phyloP scores from a whole-genome alignment of 2,797 vertebrate species.

The Platyrinchus mystaceus region DNA sequence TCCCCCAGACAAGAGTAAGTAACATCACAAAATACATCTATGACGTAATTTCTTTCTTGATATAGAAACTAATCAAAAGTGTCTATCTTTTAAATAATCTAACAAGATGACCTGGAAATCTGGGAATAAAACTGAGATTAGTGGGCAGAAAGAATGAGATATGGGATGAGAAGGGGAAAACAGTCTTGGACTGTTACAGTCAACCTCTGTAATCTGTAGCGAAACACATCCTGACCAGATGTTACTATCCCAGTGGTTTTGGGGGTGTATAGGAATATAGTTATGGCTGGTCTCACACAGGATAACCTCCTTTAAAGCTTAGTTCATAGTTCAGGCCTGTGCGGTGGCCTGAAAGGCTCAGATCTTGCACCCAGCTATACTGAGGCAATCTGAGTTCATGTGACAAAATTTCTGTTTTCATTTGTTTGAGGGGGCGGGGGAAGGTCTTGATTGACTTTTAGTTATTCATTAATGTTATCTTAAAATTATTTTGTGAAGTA shows the following conservation, averaged over 20 bases:
- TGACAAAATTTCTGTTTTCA: neutral
- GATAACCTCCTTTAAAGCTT: neutral
- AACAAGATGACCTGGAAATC: neutral
- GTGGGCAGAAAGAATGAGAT: neutral
- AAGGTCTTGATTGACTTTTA: neutral
- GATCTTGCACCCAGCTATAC: neutral
- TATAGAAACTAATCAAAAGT: neutral
- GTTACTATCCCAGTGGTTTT: neutral
- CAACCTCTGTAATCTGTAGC: neutral
- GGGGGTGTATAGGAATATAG: neutral
- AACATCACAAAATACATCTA: neutral
- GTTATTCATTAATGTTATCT: neutral
- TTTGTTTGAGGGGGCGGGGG: rapidly evolving
- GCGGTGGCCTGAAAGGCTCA: neutral
- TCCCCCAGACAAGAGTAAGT: rapidly evolving
- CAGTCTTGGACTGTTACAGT: neutral
- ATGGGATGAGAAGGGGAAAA: neutral
- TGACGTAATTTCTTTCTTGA: neutral
- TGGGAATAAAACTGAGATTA: neutral
- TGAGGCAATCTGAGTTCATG: rapidly evolving
- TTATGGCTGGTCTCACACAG: neutral
- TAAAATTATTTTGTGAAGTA: neutral
- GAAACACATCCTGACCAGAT: neutral
- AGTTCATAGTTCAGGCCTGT: neutral
- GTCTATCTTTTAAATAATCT: neutral